Evolutionary conservation across 53 echinoderm and acorn worm genomes (phyloP), one percentile per base, ranked within the genome.

Genomic region (Paracentrotus lividus): DNA sequence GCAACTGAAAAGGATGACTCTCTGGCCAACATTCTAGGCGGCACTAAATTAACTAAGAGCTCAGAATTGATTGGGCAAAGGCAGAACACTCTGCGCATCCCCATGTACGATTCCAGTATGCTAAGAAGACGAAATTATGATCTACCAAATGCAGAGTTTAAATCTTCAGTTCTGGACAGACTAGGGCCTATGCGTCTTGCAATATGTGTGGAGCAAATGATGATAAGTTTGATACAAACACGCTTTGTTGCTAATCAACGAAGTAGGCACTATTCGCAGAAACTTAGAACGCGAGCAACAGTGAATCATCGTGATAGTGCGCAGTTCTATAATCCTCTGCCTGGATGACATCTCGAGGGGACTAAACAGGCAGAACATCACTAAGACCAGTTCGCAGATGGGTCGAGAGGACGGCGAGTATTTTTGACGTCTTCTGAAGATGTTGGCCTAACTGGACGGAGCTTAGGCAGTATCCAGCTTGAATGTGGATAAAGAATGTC

Each of bases 391-490:
- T n/a, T 13, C 55, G 18, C 1, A 55, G 55, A 55, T 55, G 55
- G 55, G 8, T 55, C n/a, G n/a, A n/a, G n/a, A n/a, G n/a, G n/a
- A n/a, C n/a, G n/a, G 95, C n/a, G n/a, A n/a, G n/a, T n/a, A 96
- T 60, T 87, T 61, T 20, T 77, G 92, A 44, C 90, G 93, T 1
- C 90, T 20, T 75, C 88, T 29, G 20, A 68, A 31, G 88, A 8
- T n/a, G n/a, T n/a, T n/a, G n/a, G n/a, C n/a, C n/a, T n/a, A n/a
- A 94, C 87, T 69, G 96, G 96, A 2, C 77, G 96, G 2, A 88
- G 93, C 60, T 51, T 76, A 33, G 94, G 94, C 23, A 96, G 95
- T 47, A n/a, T n/a, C n/a, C 84, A 94, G 55, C 95, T 94, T 45
- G 96, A 95, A 13, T 52, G 93, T n/a, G n/a, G n/a, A n/a, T n/a